Base-by-base conservation (phyloP, 2,888 invertebrate genomes). In the Thyatira batis region DNA sequence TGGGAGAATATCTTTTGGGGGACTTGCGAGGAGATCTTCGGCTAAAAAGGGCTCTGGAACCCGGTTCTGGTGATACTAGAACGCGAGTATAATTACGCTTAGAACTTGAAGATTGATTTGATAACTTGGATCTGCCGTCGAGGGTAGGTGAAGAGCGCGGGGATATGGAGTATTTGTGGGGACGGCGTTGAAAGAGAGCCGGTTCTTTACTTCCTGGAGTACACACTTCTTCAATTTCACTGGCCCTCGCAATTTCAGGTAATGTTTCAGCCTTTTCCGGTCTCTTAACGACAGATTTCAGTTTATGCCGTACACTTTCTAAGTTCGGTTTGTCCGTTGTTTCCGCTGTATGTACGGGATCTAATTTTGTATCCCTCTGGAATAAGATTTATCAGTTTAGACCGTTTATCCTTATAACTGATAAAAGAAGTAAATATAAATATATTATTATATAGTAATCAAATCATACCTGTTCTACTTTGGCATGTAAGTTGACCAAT, bases 401-500 rank as follows among this genome's bases (percentile, higher is more conserved):
- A 23, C 9, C 51, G 3, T 9, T 5, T n/a, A n/a, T n/a, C n/a
- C n/a, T 21, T 25, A 30, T 20, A 46, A 49, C 39, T 21, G 20
- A 39, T 39, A 20, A 52, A n/a, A 20, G 23, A 28, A 10, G 20
- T 27, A 54, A 49, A 54, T 33, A 52, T 9, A 58, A 33, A 17
- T 27, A 60, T 61, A 1, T 27, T 20, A 20, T 45, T 46, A 28
- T 23, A 23, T 49, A 48, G 51, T 51, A 46, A 48, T 4, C 33
- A 51, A 52, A 54, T 79, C 63, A 51, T 59, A 94, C 95, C 93
- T 94, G 92, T 76, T 93, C 93, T 28, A 95, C 94, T 92, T 94
- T 95, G 45, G 92, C 88, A 68, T 94, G 93, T 61, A 95, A 89
- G 81, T 94, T 95, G 52, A 93, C 82, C 33, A 95, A 85, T 54